phyloP scores from a whole-genome alignment of 2,113 vertebrate genomes.

The Larimichthys polyactis region DNA sequence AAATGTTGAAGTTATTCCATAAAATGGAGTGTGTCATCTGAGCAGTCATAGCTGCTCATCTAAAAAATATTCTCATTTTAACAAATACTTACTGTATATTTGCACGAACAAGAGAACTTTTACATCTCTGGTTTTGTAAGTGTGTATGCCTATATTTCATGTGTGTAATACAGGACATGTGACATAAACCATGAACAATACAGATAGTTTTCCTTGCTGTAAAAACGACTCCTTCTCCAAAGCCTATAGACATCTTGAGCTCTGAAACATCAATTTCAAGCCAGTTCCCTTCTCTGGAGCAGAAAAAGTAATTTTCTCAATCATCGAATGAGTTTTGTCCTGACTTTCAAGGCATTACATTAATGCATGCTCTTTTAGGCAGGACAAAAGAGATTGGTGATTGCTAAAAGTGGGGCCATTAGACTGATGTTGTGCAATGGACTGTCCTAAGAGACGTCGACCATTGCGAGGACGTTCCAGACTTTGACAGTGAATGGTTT shows the following conservation, averaged over 20 bases:
- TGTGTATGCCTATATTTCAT: neutral
- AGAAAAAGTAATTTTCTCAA: conserved; percentile 58
- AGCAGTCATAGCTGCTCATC: neutral
- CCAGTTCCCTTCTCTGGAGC: conserved; percentile 28
- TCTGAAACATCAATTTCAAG: conserved; percentile 34
- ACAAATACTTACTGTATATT: neutral
- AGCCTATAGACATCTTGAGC: neutral
- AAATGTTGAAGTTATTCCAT: neutral
- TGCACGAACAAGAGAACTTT: neutral
- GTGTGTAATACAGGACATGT: neutral
- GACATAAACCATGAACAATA: neutral
- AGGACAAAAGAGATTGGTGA: conserved; percentile 52
- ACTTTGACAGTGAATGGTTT: conserved; percentile 50
- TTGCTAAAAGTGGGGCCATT: conserved; percentile 48
- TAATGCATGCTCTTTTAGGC: conserved; percentile 59
- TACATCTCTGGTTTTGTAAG: neutral
- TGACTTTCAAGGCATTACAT: conserved; percentile 45
- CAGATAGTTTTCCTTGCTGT: neutral
- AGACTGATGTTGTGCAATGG: conserved; percentile 57
- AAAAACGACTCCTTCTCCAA: neutral
- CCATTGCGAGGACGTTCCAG: conserved; percentile 26
- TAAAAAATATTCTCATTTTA: neutral
- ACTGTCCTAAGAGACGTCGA: conserved; percentile 24
- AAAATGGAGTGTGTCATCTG: neutral
- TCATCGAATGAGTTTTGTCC: conserved; percentile 40